Evolutionary conservation across 2,888 invertebrate species (phyloP).

Genomic region (Metacarcinus magister): DNA sequence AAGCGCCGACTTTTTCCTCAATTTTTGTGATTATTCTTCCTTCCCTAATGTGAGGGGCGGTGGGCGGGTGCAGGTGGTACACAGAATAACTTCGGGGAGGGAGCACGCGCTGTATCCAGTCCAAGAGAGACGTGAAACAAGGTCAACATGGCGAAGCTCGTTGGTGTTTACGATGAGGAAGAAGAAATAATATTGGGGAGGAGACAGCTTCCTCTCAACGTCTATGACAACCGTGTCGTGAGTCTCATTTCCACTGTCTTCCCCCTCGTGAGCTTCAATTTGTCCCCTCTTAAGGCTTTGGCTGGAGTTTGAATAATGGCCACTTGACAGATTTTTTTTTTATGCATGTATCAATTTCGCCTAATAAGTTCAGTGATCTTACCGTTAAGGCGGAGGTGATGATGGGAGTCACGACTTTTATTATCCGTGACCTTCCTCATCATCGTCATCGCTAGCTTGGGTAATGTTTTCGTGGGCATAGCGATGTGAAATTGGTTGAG

Average conservation of each 20-base stretch:
- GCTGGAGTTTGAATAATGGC: background rate
- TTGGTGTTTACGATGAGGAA: conserved; percentile 74
- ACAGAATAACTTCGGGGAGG: background rate
- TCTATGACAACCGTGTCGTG: conserved; percentile 75
- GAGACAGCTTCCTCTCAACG: conserved; percentile 73
- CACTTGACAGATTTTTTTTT: background rate
- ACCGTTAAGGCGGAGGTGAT: too few species aligned
- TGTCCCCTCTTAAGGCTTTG: background rate
- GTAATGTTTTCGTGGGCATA: too few species aligned
- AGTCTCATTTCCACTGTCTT: conserved; percentile 45
- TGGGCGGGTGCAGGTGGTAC: background rate
- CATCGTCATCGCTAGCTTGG: too few species aligned
- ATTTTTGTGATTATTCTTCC: background rate
- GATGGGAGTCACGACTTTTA: too few species aligned
- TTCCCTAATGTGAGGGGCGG: conserved; percentile 1
- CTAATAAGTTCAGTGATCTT: too few species aligned
- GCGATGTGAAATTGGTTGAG: too few species aligned
- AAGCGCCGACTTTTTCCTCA: background rate
- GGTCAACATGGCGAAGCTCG: conserved; percentile 74
- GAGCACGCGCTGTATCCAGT: background rate
- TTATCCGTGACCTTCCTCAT: too few species aligned
- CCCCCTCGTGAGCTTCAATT: background rate
- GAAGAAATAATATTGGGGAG: conserved; percentile 65
- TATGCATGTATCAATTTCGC: too few species aligned
- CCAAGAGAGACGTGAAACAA: conserved; percentile 7